phyloP scores from a whole-genome alignment of 1,140 invertebrate species.

The Panagrolaimus sp. region DNA sequence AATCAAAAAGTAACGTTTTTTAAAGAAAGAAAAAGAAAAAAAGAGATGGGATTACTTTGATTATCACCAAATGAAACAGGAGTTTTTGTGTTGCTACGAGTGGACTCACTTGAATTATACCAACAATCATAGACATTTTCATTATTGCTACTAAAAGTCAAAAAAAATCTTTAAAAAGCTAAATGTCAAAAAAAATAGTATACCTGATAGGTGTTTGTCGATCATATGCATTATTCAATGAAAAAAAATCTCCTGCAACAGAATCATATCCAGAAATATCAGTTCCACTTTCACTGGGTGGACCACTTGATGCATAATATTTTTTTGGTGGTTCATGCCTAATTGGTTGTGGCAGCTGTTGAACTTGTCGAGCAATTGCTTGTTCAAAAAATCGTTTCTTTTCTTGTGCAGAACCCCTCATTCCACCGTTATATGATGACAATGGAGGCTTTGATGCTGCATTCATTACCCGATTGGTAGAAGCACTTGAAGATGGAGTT shows the following conservation, averaged over 20 bases:
- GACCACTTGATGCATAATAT: neutral
- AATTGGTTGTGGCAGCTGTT: neutral
- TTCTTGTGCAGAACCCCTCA: slow-evolving; percentile 5
- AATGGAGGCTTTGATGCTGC: slow-evolving; percentile 2
- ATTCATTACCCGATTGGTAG: neutral
- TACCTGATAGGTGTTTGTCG: neutral
- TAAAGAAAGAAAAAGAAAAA: no score
- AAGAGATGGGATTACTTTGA: neutral
- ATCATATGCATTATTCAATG: neutral
- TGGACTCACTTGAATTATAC: no score
- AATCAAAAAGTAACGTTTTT: neutral
- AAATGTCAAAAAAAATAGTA: neutral
- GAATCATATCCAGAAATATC: slow-evolving; percentile 11
- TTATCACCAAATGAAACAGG: slow-evolving; percentile 6
- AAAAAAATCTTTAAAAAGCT: neutral
- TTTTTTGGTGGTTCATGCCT: neutral
- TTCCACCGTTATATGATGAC: neutral
- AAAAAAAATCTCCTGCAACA: neutral
- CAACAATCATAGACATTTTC: neutral
- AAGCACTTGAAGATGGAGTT: slow-evolving; percentile 3
- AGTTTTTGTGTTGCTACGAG: neutral
- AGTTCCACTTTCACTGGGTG: neutral
- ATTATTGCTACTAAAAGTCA: neutral
- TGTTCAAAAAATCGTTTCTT: slow-evolving; percentile 7
- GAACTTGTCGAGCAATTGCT: slow-evolving; percentile 6